Percentiles rank a stretch among this genome's conserved stretches.
phyloP scores from a whole-genome alignment of 92 coral and sea anemone genomes.

The Porites divaricata region DNA sequence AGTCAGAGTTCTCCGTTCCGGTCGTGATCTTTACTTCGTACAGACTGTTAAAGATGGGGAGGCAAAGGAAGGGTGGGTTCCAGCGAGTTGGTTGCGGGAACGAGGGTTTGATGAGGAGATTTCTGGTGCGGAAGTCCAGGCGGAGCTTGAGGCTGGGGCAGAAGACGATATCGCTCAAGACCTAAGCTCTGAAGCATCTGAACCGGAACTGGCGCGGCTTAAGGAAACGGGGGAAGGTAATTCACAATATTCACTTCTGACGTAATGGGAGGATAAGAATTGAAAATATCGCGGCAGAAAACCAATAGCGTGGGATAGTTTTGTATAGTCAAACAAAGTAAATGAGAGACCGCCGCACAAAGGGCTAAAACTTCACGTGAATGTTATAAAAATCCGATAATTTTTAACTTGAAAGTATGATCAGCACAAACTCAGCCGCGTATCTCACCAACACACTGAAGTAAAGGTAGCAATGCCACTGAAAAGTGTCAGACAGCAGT shows the following conservation, averaged over 20 bases:
- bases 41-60: constrained; percentile 76
- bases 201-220: constrained; percentile 80
- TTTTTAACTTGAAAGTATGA: too few species aligned
- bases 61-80: constrained; percentile 89
- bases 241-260: background rate
- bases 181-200: constrained; percentile 86
- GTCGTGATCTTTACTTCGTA: constrained; percentile 90
- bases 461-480: too few species aligned
- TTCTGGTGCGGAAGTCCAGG: constrained; percentile 41
- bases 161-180: constrained; percentile 55
- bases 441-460: too few species aligned
- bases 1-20: constrained; percentile 92
- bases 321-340: too few species aligned
- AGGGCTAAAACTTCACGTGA: too few species aligned
- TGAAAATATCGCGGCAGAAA: too few species aligned
- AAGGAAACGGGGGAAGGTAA: constrained; percentile 68
- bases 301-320: too few species aligned
- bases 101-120: constrained; percentile 62
- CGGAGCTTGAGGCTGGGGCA: constrained; percentile 58
- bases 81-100: constrained; percentile 82
- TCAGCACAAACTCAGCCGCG: too few species aligned
- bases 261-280: too few species aligned
- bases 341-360: too few species aligned
- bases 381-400: too few species aligned
- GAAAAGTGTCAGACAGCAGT: too few species aligned